Conservation (phyloP, 2,888 invertebrate genomes). For the Pteria penguin region DNA sequence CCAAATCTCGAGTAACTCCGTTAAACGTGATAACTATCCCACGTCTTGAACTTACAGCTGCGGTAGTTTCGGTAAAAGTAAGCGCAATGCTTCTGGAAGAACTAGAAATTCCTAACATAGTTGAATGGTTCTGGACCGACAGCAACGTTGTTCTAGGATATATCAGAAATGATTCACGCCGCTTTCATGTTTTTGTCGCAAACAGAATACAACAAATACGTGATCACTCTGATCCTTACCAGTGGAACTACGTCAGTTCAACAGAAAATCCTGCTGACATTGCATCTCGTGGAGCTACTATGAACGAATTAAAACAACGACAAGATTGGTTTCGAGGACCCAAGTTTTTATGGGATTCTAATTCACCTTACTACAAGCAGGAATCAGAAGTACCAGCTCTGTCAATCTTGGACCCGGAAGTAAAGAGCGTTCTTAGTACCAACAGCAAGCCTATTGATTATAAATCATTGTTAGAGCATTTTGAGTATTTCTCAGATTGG, state of each 20-base stretch:
- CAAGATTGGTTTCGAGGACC: constrained; percentile 31
- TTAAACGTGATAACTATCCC: constrained; percentile 50
- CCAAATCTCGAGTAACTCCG: constrained; percentile 49
- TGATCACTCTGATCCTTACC: constrained; percentile 16
- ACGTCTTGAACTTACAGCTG: constrained; percentile 53
- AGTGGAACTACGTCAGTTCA: constrained; percentile 35
- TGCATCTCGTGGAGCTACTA: constrained; percentile 41
- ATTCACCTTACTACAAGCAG: neutral
- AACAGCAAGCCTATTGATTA: neutral
- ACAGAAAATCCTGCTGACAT: constrained; percentile 48
- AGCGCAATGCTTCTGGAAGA: constrained; percentile 17
- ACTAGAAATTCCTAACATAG: constrained; percentile 20
- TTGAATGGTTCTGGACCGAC: constrained; percentile 45
- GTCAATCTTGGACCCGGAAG: constrained; percentile 19
- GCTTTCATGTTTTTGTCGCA: constrained; percentile 44
- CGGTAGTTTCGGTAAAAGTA: constrained; percentile 37
- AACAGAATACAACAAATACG: constrained; percentile 39
- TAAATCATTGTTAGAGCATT: constrained; percentile 7
- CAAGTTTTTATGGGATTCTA: constrained; percentile 23
- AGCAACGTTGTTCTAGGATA: constrained; percentile 40
- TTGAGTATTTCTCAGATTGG: constrained; percentile 43
- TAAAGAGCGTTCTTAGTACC: constrained; percentile 14
- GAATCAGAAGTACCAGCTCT: neutral
- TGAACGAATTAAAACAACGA: neutral
- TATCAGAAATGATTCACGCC: constrained; percentile 31